phyloP scores from a whole-genome alignment of 2,113 vertebrate species.

The Panurus biarmicus region DNA sequence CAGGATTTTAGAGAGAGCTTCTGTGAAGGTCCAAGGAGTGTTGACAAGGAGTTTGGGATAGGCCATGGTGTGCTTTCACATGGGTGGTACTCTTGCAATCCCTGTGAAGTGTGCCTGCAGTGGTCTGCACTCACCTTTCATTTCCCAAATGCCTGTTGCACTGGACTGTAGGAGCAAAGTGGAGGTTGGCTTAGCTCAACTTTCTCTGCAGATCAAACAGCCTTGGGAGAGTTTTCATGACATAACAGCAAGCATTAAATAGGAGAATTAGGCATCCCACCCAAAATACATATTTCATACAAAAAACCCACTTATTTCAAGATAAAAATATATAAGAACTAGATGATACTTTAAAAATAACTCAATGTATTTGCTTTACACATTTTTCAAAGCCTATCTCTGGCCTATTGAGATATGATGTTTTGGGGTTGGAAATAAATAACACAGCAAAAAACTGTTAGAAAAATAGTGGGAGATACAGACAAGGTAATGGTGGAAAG shows the following conservation, averaged over 20 bases:
- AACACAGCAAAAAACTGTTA: neutral
- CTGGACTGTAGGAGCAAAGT: neutral
- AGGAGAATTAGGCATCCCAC: neutral
- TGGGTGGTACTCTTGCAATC: neutral
- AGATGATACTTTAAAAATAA: neutral
- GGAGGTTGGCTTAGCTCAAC: neutral
- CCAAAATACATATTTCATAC: neutral
- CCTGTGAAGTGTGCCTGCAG: neutral
- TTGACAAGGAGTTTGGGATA: neutral
- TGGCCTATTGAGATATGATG: neutral
- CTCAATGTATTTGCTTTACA: neutral
- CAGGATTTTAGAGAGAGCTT: neutral
- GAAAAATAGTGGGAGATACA: neutral
- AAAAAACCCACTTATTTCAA: neutral
- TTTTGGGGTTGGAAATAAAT: neutral
- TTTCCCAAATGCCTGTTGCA: neutral
- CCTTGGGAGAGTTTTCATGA: neutral
- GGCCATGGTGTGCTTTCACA: neutral
- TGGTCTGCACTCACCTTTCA: neutral
- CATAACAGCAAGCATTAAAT: neutral
- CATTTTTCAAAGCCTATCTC: neutral
- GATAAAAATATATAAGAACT: neutral
- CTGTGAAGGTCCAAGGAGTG: neutral
- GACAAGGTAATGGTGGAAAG: neutral
- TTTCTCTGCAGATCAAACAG: neutral